Base-by-base conservation (phyloP, 2,888 invertebrate species). In the Eupithecia vulgata region DNA sequence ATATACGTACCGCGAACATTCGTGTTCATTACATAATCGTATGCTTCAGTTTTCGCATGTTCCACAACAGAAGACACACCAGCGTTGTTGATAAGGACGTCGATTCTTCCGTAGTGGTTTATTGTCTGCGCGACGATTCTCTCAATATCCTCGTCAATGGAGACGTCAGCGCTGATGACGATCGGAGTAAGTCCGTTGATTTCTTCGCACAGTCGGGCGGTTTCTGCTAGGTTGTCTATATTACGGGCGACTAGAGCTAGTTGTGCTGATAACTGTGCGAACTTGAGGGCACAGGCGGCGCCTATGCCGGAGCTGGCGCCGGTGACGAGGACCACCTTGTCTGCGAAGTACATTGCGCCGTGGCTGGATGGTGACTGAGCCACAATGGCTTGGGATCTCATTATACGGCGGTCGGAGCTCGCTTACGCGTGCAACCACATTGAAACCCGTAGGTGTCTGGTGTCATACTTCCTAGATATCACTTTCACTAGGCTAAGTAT, bases 281-380 rank as follows among this genome's bases (percentile, higher is more conserved):
- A 92, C 52, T 80, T 79, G 15, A 88, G 5, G 1, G 93, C 91
- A 73, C 88, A 89, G 15, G 87, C 84, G 5, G 91, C 90, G 25
- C 93, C 93, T 62, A 93, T 91, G 3, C 93, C 93, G 3, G 91
- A 87, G 77, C 92, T 91, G 13, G 91, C 91, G 5, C 93, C 93
- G 4, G 93, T 93, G 67, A 93, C 83, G 66, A 93, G 76, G 35
- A 92, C 89, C 48, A 93, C 92, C 88, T 91, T 91, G 67, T 87
- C 81, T 25, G 80, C 80, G 82, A 91, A 92, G 81, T 87, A 85
- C 93, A 93, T 93, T 82, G 73, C 67, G 61, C 68, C 67, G 73
- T 2, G 30, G 71, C 67, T 72, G 71, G 72, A n/a, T 59, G n/a
- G 62, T 71, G 78, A 84, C 84, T 85, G 86, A 81, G 77, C 71